Percentiles rank a stretch among this genome's conserved stretches.
Evolutionary conservation across 2,113 vertebrate species (phyloP).

Genomic region (Xenopus laevis): DNA sequence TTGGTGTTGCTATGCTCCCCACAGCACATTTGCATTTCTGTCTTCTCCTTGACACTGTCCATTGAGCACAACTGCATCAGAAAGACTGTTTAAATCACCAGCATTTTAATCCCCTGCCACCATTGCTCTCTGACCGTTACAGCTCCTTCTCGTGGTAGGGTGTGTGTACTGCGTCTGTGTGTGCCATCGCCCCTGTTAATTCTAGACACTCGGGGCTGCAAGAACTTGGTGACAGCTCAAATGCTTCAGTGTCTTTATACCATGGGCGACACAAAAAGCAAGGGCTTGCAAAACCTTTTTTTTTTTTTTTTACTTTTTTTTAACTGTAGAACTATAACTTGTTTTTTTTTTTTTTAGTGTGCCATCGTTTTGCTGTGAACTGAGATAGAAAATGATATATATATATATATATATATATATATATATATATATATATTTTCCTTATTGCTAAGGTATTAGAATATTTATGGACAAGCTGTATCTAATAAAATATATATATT

Average conservation of each 20-base stretch:
- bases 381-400: constrained; percentile 10
- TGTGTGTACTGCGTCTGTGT: not conserved
- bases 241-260: too few species aligned
- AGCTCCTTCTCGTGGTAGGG: not conserved
- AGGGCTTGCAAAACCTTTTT: not conserved
- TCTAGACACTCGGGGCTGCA: too few species aligned
- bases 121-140: not conserved
- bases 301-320: not conserved
- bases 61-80: too few species aligned
- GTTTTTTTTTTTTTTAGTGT: not conserved
- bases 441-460: not conserved
- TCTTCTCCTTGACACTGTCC: too few species aligned
- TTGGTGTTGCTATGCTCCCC: too few species aligned
- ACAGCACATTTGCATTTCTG: too few species aligned
- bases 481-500: constrained; percentile 11
- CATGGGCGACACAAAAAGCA: too few species aligned
- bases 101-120: not conserved
- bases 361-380: constrained; percentile 3
- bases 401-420: too few species aligned
- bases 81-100: constrained; percentile 7
- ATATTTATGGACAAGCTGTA: constrained; percentile 11
- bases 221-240: too few species aligned
- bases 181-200: not conserved
- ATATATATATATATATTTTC: too few species aligned
- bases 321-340: constrained; percentile 26